Percentiles rank a stretch among this genome's conserved stretches.
Conservation (phyloP, 2,888 invertebrate species). For the Archips xylosteana region DNA sequence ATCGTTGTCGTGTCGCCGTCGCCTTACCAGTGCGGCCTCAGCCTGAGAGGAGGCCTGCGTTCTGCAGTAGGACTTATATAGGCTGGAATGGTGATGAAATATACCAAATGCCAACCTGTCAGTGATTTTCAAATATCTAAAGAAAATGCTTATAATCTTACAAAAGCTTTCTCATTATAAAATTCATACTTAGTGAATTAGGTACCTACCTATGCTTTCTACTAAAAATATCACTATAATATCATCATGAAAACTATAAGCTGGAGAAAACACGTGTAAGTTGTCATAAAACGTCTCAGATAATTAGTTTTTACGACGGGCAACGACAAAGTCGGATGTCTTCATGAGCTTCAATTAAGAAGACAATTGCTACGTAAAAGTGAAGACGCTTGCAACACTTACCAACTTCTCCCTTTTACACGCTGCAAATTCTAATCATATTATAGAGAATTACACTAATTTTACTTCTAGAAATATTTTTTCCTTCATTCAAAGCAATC, state of each 20-base stretch:
- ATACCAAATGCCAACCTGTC: no score
- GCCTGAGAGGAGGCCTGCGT: no score
- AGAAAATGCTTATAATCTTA: no score
- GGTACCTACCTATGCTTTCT: not conserved
- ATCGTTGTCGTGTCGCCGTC: no score
- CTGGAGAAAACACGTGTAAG: conserved; percentile 3
- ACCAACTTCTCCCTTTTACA: not conserved
- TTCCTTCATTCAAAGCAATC: not conserved
- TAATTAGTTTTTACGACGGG: conserved; percentile 23
- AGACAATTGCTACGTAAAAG: conserved; percentile 11
- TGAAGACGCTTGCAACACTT: conserved; percentile 17
- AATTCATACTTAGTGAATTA: no score
- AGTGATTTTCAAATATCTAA: no score
- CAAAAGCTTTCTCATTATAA: no score
- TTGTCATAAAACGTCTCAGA: conserved; percentile 14
- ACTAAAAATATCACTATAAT: not conserved
- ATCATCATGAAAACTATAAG: not conserved
- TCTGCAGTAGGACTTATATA: no score
- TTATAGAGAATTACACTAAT: not conserved
- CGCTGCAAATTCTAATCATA: not conserved
- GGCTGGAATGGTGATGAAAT: no score
- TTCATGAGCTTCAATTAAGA: conserved; percentile 32
- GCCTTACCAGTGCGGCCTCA: no score
- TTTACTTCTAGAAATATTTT: not conserved
- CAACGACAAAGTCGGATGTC: conserved; percentile 24